A percentile compares a stretch with the other conserved stretches of the same genome.
Conservation (phyloP, 1,140 invertebrate species). For the Drosophila miranda region DNA sequence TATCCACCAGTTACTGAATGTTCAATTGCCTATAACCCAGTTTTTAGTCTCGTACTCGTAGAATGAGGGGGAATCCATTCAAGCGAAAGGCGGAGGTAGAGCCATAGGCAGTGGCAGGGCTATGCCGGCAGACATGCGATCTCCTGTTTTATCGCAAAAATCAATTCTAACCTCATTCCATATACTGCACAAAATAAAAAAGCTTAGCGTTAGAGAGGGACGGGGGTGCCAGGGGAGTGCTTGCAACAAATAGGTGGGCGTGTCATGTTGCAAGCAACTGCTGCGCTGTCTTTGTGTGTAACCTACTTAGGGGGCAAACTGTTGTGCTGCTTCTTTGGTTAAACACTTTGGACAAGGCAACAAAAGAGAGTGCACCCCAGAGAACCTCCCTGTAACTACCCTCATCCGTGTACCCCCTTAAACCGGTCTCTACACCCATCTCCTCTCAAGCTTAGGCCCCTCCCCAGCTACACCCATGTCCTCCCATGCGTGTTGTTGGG, state of each 20-base stretch:
- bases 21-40: slow-evolving; percentile 48
- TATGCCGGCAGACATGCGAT: slow-evolving; percentile 12
- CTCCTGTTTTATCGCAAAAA: slow-evolving; percentile 28
- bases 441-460: too few relatives aligned
- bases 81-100: too few relatives aligned
- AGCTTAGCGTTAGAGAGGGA: too few relatives aligned
- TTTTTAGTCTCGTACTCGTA: slow-evolving; percentile 5
- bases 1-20: not conserved
- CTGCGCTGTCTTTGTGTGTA: slow-evolving; percentile 43
- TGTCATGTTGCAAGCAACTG: not conserved
- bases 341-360: slow-evolving; percentile 39
- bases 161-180: slow-evolving; percentile 63
- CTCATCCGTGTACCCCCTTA: too few relatives aligned
- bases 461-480: too few relatives aligned
- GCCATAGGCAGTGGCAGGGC: too few relatives aligned
- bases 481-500: too few relatives aligned
- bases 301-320: slow-evolving; percentile 53
- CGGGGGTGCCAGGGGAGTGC: too few relatives aligned
- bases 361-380: too few relatives aligned
- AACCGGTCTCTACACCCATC: too few relatives aligned
- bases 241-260: slow-evolving; percentile 3
- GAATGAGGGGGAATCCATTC: too few relatives aligned
- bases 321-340: slow-evolving; percentile 44
- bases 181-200: slow-evolving; percentile 12
- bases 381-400: too few relatives aligned